Conservation (phyloP, 2,888 invertebrate species). For the Priapulus caudatus region DNA sequence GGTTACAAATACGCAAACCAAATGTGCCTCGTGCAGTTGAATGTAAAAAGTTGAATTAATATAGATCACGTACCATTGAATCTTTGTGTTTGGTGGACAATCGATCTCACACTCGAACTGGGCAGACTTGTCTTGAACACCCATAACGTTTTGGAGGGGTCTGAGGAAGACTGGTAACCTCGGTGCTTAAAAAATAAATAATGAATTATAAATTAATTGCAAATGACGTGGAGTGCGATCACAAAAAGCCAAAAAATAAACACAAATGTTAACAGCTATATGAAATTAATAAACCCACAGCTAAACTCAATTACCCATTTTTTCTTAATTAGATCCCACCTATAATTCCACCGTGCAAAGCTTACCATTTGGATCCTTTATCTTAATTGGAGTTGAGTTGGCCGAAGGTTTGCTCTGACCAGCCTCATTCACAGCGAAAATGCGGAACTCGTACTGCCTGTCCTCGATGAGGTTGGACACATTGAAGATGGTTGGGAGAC, state of each 20-base stretch:
- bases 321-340: too few relatives aligned
- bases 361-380: conserved; percentile 74
- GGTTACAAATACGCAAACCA: too few relatives aligned
- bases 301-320: too few relatives aligned
- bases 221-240: conserved; percentile 17
- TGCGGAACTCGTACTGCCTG: conserved; percentile 91
- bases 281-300: too few relatives aligned
- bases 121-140: conserved; percentile 86
- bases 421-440: conserved; percentile 90
- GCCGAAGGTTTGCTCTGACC: conserved; percentile 76
- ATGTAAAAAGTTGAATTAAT: too few relatives aligned
- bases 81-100: conserved; percentile 72
- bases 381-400: conserved; percentile 74
- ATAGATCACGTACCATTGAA: conserved; percentile 68
- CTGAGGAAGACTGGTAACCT: conserved; percentile 78
- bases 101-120: conserved; percentile 82
- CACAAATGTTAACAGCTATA: too few relatives aligned
- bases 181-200: conserved; percentile 47
- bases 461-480: conserved; percentile 92
- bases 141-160: conserved; percentile 70
- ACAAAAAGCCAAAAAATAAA: conserved; percentile 6
- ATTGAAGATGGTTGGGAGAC: conserved; percentile 69
- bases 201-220: conserved; percentile 6
- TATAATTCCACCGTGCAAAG: too few relatives aligned
- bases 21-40: too few relatives aligned